Evolutionary conservation across 23 tunicate species (phyloP).

Genomic region (Trididemnum miniatum): DNA sequence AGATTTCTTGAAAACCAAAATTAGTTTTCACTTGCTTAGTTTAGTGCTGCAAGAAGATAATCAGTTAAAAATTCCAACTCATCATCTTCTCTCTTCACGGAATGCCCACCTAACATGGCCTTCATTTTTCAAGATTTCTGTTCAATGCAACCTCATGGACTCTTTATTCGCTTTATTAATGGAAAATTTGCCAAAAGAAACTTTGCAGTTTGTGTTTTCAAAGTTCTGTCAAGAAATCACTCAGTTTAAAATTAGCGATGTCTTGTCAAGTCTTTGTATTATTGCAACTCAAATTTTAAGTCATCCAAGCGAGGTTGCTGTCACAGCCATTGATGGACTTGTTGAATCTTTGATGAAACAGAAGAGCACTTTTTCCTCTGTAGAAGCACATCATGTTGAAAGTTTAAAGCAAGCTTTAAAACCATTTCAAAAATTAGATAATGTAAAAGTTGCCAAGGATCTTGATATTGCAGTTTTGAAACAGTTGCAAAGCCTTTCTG

Average conservation of each 20-base stretch:
- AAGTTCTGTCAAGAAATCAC: conserved; percentile 10
- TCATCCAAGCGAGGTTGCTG: neutral
- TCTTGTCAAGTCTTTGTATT: neutral
- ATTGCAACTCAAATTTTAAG: neutral
- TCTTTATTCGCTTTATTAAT: neutral
- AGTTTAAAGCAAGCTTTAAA: neutral
- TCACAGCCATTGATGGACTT: neutral
- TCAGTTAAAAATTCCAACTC: neutral
- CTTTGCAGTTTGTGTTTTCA: neutral
- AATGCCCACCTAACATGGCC: neutral
- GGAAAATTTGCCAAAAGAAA: neutral
- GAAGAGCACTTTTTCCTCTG: no score
- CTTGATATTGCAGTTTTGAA: neutral
- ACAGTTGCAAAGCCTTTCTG: neutral
- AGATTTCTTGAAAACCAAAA: neutral
- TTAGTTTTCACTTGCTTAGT: neutral
- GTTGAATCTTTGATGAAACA: neutral
- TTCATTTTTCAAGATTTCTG: neutral
- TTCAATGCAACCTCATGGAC: neutral
- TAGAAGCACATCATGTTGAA: neutral
- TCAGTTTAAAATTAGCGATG: neutral
- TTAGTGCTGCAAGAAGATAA: neutral
- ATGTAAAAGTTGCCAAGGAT: neutral
- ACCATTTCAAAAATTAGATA: neutral
- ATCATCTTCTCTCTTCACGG: no score